These are phyloP conservation scores for Galeopterus variegatus DNA, from an alignment of 2,113 vertebrate species.

Conservation along the genomic window DNA sequence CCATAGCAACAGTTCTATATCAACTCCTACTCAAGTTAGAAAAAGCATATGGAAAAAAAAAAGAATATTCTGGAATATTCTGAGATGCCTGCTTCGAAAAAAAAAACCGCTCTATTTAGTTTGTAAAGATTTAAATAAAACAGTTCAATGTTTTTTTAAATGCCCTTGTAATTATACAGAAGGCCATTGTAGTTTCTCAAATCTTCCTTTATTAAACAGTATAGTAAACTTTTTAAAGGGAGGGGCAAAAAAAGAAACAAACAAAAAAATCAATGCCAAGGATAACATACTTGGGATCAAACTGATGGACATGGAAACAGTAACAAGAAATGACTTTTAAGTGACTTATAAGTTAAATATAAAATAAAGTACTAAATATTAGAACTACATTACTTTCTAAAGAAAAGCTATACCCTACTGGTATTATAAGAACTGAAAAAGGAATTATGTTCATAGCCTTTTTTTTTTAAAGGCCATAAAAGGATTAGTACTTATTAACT, in stretches of 20 bases:
- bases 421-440: not conserved
- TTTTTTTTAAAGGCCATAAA: constrained; percentile 31
- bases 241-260: not conserved
- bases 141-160: constrained; percentile 68
- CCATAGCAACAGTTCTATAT: constrained; percentile 83
- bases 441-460: not conserved
- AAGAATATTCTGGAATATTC: constrained; percentile 66
- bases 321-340: not conserved
- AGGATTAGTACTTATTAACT: constrained; percentile 6
- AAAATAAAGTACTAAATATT: constrained; percentile 32
- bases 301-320: not conserved
- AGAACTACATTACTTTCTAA: not conserved
- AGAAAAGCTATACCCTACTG: constrained; percentile 23
- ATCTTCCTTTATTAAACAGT: constrained; percentile 58
- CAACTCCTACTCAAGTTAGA: constrained; percentile 83
- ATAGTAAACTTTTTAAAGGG: constrained; percentile 7
- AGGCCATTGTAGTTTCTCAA: constrained; percentile 55
- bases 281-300: constrained; percentile 16
- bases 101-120: constrained; percentile 60
- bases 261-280: not conserved
- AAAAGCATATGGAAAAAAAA: constrained; percentile 80
- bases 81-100: not conserved
- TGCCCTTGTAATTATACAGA: constrained; percentile 32
- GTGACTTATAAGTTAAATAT: constrained; percentile 21
- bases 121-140: constrained; percentile 57